Base-by-base conservation (phyloP, 2,888 invertebrate genomes). In the Tuberolachnus salignus region DNA sequence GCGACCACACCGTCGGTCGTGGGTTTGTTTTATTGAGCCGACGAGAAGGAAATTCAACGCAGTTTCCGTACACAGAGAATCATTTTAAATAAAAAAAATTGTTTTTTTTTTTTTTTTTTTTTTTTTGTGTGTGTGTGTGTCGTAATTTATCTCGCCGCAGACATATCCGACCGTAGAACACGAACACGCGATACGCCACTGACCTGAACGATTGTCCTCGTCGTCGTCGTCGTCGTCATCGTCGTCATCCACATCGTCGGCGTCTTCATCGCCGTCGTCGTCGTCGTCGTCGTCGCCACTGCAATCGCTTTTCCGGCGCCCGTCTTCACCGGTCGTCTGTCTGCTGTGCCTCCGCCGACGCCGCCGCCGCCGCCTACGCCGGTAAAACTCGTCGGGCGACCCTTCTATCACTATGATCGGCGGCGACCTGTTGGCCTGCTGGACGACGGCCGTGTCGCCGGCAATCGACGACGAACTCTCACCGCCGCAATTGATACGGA, bases 141-240 rank as follows among this genome's bases (percentile, higher is more conserved):
- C 14, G 14, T 34, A 4, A 34, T 34, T 34, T 34, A 34, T 34
- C 53, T 11, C 19, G 21, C 26, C 8, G 2, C 2, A n/a, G 14
- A 16, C 42, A 19, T 34, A 3, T 6, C 34, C 14, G n/a, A 1
- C 14, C 6, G 23, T 42, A n/a, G n/a, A n/a, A n/a, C n/a, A n/a
- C n/a, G n/a, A n/a, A 63, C 42, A 16, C 34, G 4, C 16, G 26
- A 57, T 57, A n/a, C n/a, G n/a, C 2, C 42, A 61, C 73, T 88
- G 88, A 92, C 92, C 92, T 84, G 92, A 92, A 87, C 91, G 92
- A 83, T 91, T 88, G 34, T 84, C 86, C 82, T 89, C 91, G 83
- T 91, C 91, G 83, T 91, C 90, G 83, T 91, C 91, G n/a, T 42
- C 66, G 21, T 53, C 23, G 46, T 61, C 78, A 26, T 59, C 78